Percentiles rank a stretch among this genome's conserved stretches.
Conservation (phyloP, 2,113 vertebrate genomes). For the Chamaetylas fuelleborni region DNA sequence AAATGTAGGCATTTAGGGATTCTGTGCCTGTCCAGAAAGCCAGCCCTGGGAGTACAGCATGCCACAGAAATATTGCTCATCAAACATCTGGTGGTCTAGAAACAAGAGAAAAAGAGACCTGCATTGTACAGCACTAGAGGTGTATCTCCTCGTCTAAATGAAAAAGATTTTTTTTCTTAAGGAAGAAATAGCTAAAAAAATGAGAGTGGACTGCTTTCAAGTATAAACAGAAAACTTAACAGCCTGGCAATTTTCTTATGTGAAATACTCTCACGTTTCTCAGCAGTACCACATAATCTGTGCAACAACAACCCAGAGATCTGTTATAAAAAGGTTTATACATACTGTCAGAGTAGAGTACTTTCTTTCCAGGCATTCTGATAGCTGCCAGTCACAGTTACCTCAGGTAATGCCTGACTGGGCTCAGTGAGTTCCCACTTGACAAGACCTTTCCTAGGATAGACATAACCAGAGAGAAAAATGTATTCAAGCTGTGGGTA, state of each 20-base stretch:
- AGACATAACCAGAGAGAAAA: background rate
- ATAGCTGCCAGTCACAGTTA: background rate
- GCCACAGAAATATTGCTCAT: background rate
- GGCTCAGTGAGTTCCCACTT: background rate
- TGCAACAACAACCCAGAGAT: background rate
- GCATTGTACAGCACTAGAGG: accelerated
- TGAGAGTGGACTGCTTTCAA: background rate
- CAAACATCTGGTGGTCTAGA: background rate
- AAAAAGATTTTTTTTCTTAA: background rate
- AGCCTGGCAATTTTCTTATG: background rate
- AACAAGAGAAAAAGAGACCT: background rate
- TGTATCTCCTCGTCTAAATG: background rate
- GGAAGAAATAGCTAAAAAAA: background rate
- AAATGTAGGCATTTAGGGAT: background rate
- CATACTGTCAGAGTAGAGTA: background rate
- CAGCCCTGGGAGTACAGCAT: background rate
- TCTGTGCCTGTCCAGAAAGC: background rate
- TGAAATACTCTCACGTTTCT: background rate
- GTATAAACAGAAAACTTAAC: background rate
- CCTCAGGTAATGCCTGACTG: background rate
- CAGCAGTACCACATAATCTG: background rate
- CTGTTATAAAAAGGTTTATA: background rate
- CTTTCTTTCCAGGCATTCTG: background rate
- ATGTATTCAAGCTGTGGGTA: background rate
- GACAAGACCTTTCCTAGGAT: background rate